Evolutionary conservation across 2,113 vertebrate genomes (phyloP), one percentile per base, ranked within the genome.

Genomic region (Erinaceus europaeus): DNA sequence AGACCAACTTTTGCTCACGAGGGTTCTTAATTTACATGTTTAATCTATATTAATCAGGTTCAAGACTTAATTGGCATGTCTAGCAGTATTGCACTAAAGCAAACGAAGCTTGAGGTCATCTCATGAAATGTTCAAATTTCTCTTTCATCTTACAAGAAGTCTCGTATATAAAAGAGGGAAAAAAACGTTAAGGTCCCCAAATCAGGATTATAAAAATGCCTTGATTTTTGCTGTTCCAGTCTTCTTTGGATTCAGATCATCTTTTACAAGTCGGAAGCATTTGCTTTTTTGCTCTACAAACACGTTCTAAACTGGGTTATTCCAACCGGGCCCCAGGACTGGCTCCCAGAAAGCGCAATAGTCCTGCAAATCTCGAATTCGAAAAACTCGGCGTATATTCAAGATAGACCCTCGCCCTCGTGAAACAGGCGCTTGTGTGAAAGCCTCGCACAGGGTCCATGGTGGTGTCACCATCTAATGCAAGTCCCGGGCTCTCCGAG

Each of bases 251-350:
- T 48, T 73, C 42, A 74, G 2, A 55, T 44, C 23, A 8, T 44
- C 25, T 82, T 91, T 62, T 71, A 40, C 25, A 67, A 91, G 64
- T 67, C 29, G 20, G 50, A 93, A 29, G 71, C 50, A 68, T 1
- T 25, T 42, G 68, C 21, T 80, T 92, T 75, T 68, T 46, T 65
- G n/a, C 62, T 48, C 71, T 53, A 72, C 42, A 68, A 65, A 50
- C 27, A 85, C 29, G 48, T 48, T 90, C 91, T 61, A 74, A 86
- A 73, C 69, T 34, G n/a, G 27, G 55, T 27, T 59, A 48, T 86
- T 1, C 62, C 57, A 93, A 71, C 0, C 38, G 89, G 77, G 83
- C 62, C 89, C 77, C 38, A 94, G 94, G n/a, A 94, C 94, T 91
- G 79, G 36, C 61, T 88, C 89, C 69, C 29, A 10, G 9, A 14